A percentile compares a stretch with the other conserved stretches of the same genome.
Conservation (phyloP, 2,888 invertebrate species). For the Ferrisia virgata region DNA sequence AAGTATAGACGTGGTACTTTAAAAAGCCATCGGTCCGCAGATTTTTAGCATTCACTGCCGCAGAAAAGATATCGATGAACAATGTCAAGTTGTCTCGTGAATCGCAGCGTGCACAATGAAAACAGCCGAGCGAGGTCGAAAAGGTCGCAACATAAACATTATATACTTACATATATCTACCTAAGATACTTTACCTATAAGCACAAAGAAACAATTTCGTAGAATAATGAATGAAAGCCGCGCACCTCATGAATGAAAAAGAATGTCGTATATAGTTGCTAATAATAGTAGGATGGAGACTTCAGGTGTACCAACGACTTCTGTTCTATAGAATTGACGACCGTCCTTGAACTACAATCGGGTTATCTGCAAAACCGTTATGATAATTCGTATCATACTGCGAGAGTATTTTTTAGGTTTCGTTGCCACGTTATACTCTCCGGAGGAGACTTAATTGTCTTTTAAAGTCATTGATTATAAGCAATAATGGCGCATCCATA, state of each 20-base stretch:
- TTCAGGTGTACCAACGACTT: slow-evolving; percentile 38
- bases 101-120: slow-evolving; percentile 19
- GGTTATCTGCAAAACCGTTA: slow-evolving; percentile 43
- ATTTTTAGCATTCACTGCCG: background rate
- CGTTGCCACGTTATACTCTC: background rate
- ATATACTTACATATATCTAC: background rate
- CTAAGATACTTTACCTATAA: background rate
- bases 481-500: background rate
- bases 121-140: slow-evolving; percentile 16
- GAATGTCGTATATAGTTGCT: slow-evolving; percentile 40
- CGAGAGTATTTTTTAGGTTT: slow-evolving; percentile 19
- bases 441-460: slow-evolving; percentile 33
- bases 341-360: slow-evolving; percentile 44
- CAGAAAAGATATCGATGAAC: background rate
- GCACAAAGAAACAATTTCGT: slow-evolving; percentile 32
- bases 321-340: slow-evolving; percentile 36
- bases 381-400: slow-evolving; percentile 41
- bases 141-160: slow-evolving; percentile 23
- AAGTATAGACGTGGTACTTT: too few relatives aligned
- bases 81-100: background rate
- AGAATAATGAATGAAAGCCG: slow-evolving; percentile 40
- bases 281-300: slow-evolving; percentile 40
- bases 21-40: background rate
- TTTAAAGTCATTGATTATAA: background rate
- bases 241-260: slow-evolving; percentile 34